phyloP scores from a whole-genome alignment of 2,113 vertebrate species.

The Rhinoderma darwinii region DNA sequence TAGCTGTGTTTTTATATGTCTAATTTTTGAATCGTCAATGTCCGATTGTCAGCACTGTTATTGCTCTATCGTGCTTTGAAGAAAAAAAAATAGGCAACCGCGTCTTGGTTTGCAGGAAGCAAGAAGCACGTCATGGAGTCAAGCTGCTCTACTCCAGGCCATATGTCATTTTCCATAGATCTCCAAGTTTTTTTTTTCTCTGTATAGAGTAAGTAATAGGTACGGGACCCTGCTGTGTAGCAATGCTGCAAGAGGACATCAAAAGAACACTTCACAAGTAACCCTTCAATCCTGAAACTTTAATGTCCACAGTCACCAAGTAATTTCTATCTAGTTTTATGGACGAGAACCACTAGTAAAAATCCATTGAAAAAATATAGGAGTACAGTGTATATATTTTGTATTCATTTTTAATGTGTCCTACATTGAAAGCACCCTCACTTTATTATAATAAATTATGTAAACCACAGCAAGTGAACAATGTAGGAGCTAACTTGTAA shows the following conservation, averaged over 20 bases:
- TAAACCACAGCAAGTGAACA: background rate
- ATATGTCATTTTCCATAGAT: slow-evolving; percentile 29
- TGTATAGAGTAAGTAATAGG: slow-evolving; percentile 30
- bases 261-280: slow-evolving; percentile 26
- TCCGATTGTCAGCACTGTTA: no score
- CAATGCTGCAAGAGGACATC: slow-evolving; percentile 1
- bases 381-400: background rate
- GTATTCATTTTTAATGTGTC: background rate
- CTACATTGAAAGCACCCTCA: background rate
- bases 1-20: no score
- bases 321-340: background rate
- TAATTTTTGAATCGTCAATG: no score
- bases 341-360: background rate
- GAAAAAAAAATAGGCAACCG: background rate
- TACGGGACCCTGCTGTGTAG: slow-evolving; percentile 7
- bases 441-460: background rate
- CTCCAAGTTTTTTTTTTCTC: background rate
- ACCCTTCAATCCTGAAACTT: background rate
- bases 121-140: background rate
- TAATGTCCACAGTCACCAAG: background rate
- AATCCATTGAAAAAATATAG: background rate
- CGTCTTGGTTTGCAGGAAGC: background rate
- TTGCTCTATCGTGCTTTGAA: background rate
- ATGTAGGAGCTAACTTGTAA: background rate
- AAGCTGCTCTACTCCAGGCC: slow-evolving; percentile 30